Evolutionary conservation across 2,888 invertebrate species (phyloP), one percentile per base, ranked within the genome.

Genomic region (Schizotus pectinicornis): DNA sequence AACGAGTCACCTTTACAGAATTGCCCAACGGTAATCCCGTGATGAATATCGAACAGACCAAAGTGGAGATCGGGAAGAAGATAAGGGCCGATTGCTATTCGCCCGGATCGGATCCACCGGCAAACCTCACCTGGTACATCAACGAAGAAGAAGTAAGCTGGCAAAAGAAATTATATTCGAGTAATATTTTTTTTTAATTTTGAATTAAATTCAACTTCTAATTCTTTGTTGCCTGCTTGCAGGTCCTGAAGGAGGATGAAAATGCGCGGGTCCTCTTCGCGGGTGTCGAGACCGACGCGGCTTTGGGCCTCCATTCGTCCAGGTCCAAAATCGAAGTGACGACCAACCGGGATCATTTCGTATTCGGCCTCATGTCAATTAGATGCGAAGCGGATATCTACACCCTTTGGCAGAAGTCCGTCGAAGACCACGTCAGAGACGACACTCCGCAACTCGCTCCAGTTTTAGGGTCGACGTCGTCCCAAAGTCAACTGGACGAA

Each of bases 41-140:
- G 43, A 67, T 82, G 65, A 74, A 67, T 39, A 75, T 79, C 56
- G 78, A 79, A 50, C 79, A 80, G 56, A 69, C 73, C 53, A 81
- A 81, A 67, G 79, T 80, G 52, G 79, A 80, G 64, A 75, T 79
- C 51, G 81, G 80, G 22, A 81, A 80, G 67, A 76, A 70, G 64
- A 74, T 81, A 45, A 67, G 68, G 33, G 81, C 80, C 6, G 77
- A 78, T 59, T 82, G 82, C 69, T 75, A 72, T n/a, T 76, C 80
- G 7, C 72, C 76, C 7, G 74, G 75, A 32, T 80, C 80, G 2
- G 76, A 76, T 67, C 82, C 81, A 1, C 70, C 79, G 0, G 79
- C 81, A 11, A 81, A 81, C 67, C 69, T 82, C 59, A 81, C 81
- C 33, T 82, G 81, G 81, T 80, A 74, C 65, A 78, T 82, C 62